Percentiles rank a stretch among this genome's conserved stretches.
These are phyloP conservation scores for Physocephala rufipes DNA, from an alignment of 2,888 invertebrate species.

Conservation along the genomic window DNA sequence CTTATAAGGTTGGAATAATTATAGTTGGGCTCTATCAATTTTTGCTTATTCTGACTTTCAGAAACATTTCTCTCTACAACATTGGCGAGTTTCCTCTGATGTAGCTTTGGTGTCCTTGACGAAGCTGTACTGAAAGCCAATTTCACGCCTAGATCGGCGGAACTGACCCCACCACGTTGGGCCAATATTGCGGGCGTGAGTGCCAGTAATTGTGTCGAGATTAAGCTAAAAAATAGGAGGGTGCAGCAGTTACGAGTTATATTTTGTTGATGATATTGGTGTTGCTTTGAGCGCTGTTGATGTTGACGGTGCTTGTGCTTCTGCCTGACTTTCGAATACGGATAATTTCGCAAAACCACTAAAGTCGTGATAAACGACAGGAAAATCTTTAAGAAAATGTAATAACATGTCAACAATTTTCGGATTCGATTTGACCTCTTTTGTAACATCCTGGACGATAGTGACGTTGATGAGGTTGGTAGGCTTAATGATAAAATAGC, in stretches of 20 bases:
- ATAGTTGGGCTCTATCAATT: background rate
- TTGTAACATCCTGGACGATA: slow-evolving; percentile 16
- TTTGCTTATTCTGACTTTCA: background rate
- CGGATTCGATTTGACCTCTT: slow-evolving; percentile 25
- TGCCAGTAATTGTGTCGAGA: slow-evolving; percentile 33
- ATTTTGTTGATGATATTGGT: background rate
- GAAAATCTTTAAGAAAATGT: background rate
- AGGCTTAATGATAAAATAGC: background rate
- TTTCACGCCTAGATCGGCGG: slow-evolving; percentile 18
- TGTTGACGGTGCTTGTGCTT: background rate
- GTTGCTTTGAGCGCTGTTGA: slow-evolving; percentile 18
- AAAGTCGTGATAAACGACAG: background rate
- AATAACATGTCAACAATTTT: slow-evolving; percentile 28
- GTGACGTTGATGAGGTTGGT: slow-evolving; percentile 18
- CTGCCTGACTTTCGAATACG: background rate
- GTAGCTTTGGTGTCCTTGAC: background rate
- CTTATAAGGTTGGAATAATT: background rate
- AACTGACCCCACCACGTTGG: slow-evolving; percentile 7
- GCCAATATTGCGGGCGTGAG: slow-evolving; percentile 27
- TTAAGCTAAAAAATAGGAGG: slow-evolving; percentile 27
- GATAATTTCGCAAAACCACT: background rate
- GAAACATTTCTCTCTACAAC: background rate
- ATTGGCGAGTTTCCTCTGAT: too few relatives aligned
- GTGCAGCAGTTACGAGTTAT: slow-evolving; percentile 20
- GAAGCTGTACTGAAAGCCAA: background rate